phyloP scores from a whole-genome alignment of 2,113 vertebrate genomes.

The Neodontobutis hainanensis region DNA sequence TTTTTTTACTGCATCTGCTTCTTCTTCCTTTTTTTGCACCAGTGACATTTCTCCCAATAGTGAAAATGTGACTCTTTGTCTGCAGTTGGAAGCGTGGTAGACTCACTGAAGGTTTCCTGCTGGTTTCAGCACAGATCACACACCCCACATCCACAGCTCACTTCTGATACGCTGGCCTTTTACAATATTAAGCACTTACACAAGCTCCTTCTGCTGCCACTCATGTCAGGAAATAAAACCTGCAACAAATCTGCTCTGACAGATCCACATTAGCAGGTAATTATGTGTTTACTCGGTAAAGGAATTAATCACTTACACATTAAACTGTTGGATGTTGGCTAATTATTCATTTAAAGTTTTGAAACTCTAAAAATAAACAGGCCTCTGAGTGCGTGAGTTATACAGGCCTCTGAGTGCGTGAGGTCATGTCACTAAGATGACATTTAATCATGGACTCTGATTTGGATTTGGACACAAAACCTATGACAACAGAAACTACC shows the following conservation, averaged over 20 bases:
- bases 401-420: no score
- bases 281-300: slow-evolving; percentile 30
- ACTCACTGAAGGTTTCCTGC: slow-evolving; percentile 61
- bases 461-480: no score
- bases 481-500: no score
- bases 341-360: slow-evolving; percentile 15
- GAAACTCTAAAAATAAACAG: no score
- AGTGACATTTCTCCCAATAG: slow-evolving; percentile 46
- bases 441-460: no score
- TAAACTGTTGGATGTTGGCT: slow-evolving; percentile 11
- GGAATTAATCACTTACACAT: slow-evolving; percentile 36
- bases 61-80: slow-evolving; percentile 50
- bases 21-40: slow-evolving; percentile 19
- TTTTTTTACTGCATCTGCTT: not conserved
- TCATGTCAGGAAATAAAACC: slow-evolving; percentile 20
- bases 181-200: slow-evolving; percentile 69
- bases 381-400: no score
- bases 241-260: slow-evolving; percentile 44
- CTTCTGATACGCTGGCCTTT: slow-evolving; percentile 62
- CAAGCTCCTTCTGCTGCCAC: slow-evolving; percentile 33
- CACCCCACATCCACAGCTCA: slow-evolving; percentile 63
- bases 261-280: slow-evolving; percentile 43
- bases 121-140: slow-evolving; percentile 69
- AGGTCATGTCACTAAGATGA: no score
- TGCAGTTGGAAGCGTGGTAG: slow-evolving; percentile 39